phyloP scores from a whole-genome alignment of 1,140 invertebrate species.

The Scaptomyza montana region DNA sequence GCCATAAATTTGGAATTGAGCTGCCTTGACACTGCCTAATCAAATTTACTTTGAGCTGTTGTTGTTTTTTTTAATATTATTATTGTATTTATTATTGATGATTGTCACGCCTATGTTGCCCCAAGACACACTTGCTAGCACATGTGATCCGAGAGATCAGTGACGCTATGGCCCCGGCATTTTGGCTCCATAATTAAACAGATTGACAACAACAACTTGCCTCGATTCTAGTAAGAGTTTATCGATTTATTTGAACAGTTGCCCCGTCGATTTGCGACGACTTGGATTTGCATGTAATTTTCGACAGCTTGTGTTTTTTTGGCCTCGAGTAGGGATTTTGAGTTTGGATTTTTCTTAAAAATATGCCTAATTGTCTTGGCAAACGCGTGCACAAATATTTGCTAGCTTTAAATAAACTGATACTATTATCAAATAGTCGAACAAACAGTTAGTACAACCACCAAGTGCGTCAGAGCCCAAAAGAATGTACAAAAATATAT shows the following conservation, averaged over 20 bases:
- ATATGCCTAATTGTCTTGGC: slow-evolving; percentile 36
- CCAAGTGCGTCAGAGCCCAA: slow-evolving; percentile 29
- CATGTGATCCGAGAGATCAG: slow-evolving; percentile 19
- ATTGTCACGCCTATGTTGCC: slow-evolving; percentile 26
- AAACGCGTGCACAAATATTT: slow-evolving; percentile 58
- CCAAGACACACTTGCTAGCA: neutral
- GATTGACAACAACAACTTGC: too few relatives aligned
- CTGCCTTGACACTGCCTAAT: slow-evolving; percentile 52
- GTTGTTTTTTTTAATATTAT: slow-evolving; percentile 8
- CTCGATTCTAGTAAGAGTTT: slow-evolving; percentile 20
- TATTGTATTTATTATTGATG: slow-evolving; percentile 34
- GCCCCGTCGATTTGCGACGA: slow-evolving; percentile 26
- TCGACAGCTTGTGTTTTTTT: slow-evolving; percentile 46
- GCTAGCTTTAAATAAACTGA: slow-evolving; percentile 13
- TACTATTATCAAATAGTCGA: too few relatives aligned
- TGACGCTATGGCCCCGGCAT: slow-evolving; percentile 10
- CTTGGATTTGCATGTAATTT: slow-evolving; percentile 59
- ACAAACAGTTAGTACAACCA: slow-evolving; percentile 14
- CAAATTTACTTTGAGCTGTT: slow-evolving; percentile 26
- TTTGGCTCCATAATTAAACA: neutral
- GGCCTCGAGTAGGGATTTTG: slow-evolving; percentile 57
- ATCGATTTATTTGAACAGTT: slow-evolving; percentile 70
- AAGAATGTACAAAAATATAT: too few relatives aligned
- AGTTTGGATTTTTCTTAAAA: slow-evolving; percentile 54
- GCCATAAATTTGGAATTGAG: slow-evolving; percentile 19